phyloP scores from a whole-genome alignment of 2,797 vertebrate species.

The Alca torda region DNA sequence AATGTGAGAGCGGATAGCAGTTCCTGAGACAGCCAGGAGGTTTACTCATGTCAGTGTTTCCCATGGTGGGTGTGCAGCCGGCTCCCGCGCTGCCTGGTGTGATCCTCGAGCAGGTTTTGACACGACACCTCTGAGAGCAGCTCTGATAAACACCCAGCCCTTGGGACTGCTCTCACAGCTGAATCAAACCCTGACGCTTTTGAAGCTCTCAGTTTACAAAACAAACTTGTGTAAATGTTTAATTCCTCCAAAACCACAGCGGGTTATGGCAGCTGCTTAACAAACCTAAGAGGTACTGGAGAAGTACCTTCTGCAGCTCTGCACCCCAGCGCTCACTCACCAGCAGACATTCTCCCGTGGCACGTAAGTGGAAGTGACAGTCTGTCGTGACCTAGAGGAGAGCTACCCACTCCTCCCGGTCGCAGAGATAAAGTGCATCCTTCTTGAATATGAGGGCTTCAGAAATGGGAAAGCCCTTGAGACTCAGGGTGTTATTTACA shows the following conservation, averaged over 20 bases:
- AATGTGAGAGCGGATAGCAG: not conserved
- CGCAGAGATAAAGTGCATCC: not conserved
- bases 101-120: not conserved
- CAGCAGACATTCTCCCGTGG: rapidly evolving
- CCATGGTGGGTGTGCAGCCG: rapidly evolving
- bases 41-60: not conserved
- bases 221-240: not conserved
- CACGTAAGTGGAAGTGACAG: not conserved
- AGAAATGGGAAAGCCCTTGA: not conserved
- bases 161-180: not conserved
- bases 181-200: not conserved
- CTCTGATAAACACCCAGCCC: not conserved
- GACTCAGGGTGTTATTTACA: not conserved
- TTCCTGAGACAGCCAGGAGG: not conserved
- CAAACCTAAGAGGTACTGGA: not conserved
- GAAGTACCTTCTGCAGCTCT: not conserved
- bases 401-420: not conserved
- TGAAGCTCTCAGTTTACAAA: not conserved
- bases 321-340: rapidly evolving
- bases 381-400: not conserved
- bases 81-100: rapidly evolving
- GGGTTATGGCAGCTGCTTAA: not conserved
- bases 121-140: rapidly evolving
- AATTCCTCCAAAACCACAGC: not conserved
- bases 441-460: not conserved